Percentiles rank a stretch among this genome's conserved stretches.
Evolutionary conservation across 2,797 vertebrate species (phyloP).

Genomic region (Phrynocephalus vlangalii): DNA sequence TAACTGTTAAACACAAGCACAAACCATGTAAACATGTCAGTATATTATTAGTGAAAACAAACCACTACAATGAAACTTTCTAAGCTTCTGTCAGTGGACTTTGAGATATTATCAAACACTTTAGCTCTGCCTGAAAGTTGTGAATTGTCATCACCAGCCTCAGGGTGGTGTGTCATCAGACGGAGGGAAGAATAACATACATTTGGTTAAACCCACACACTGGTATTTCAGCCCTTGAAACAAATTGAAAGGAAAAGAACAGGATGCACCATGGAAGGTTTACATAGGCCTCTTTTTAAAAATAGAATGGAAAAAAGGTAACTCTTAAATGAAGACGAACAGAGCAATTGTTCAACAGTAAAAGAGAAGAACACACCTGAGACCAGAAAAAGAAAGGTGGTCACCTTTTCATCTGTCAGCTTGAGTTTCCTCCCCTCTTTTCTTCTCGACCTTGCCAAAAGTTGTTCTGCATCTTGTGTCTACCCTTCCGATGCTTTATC

Average conservation of each 20-base stretch:
- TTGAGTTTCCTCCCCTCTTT: conserved; percentile 24
- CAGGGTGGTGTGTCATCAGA: background rate
- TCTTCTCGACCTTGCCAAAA: background rate
- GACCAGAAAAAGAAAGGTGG: conserved; percentile 33
- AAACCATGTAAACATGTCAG: background rate
- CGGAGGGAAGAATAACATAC: conserved; percentile 13
- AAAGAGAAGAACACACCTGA: background rate
- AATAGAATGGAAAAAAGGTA: background rate
- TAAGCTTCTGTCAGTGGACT: background rate
- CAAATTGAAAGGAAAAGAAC: background rate
- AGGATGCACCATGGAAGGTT: background rate
- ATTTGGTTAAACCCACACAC: conserved; percentile 8
- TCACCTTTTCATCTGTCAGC: conserved; percentile 31
- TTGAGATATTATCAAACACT: background rate
- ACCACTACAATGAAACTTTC: conserved; percentile 21
- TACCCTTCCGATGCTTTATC: conserved; percentile 32
- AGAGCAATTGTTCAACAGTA: conserved; percentile 17
- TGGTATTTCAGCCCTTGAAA: background rate
- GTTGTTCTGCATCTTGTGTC: conserved; percentile 29
- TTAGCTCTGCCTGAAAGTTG: background rate
- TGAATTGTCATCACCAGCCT: background rate
- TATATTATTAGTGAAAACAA: background rate
- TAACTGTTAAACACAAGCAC: background rate
- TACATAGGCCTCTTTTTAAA: background rate
- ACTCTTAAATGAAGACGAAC: conserved; percentile 18